Base-by-base conservation (phyloP, 1,140 invertebrate species). In the Ceratina australensis region DNA sequence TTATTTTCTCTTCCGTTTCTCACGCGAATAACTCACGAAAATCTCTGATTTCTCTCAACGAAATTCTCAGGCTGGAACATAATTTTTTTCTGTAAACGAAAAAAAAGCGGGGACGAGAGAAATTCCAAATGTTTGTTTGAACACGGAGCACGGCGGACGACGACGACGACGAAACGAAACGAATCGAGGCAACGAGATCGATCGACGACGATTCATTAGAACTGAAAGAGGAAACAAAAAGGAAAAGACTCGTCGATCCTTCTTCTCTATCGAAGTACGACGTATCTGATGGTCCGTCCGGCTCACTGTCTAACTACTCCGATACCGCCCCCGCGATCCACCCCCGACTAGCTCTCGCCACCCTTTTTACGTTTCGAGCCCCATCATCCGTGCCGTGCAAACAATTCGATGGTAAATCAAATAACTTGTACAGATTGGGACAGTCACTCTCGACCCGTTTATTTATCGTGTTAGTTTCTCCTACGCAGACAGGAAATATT, bases 381-480 rank as follows among this genome's bases (percentile, higher is more conserved):
- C 52, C 64, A 54, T 56, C 81, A 42, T 42, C 75, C 79, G 79
- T 83, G 73, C 80, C 87, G 87, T 88, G 88, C 87, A 89, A 87
- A 89, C 88, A 88, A 89, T 89, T 89, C 87, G 85, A 86, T 84
- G 87, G 85, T 85, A 87, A 42, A 87, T 86, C 83, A 87, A 83
- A 87, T 85, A 49, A 80, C 80, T 87, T 81, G 65, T 86, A 84
- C 71, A 42, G 33, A 42, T 10, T 42, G 33, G 33, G 0, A 42
- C 33, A 7, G 5, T 10, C 5, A 42, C 10, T 42, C 33, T 7
- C 33, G 8, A 42, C 33, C 33, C 33, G 33, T 42, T 42, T 42
- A n/a, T 10, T 42, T 3, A 33, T 33, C 28, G 28, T 5, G 28
- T 33, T 5, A 5, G 28, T 33, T 33, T 33, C 28, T 33, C 28